These are phyloP conservation scores for Chionoecetes opilio DNA, from an alignment of 1,140 invertebrate genomes.

Conservation along the genomic window DNA sequence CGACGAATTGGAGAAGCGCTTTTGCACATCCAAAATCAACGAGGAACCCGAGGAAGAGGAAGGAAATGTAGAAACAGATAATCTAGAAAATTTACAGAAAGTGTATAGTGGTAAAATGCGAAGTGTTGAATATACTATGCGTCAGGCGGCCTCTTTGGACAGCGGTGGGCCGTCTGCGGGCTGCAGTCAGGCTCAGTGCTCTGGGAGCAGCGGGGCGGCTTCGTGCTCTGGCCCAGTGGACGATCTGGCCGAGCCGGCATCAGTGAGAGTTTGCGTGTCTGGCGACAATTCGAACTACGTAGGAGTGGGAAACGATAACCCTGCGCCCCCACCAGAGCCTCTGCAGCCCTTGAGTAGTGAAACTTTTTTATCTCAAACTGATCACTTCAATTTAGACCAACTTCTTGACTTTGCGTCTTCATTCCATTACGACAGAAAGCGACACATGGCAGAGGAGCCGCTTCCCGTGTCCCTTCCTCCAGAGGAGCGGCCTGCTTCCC, in stretches of 20 bases:
- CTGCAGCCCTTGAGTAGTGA: slow-evolving; percentile 66
- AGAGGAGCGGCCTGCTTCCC: slow-evolving; percentile 67
- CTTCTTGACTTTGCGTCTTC: slow-evolving; percentile 82
- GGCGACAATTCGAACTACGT: slow-evolving; percentile 58
- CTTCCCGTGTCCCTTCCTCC: slow-evolving; percentile 71
- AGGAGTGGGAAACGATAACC: slow-evolving; percentile 49
- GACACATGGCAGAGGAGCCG: slow-evolving; percentile 77
- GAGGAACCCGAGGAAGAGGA: slow-evolving; percentile 85
- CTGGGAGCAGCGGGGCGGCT: slow-evolving; percentile 2
- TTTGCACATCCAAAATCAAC: slow-evolving; percentile 63
- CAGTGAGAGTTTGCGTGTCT: slow-evolving; percentile 71
- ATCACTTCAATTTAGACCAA: slow-evolving; percentile 82
- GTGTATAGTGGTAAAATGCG: slow-evolving; percentile 80
- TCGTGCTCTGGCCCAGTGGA: slow-evolving; percentile 64
- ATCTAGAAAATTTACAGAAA: slow-evolving; percentile 82
- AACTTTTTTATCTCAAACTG: slow-evolving; percentile 78
- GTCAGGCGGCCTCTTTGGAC: slow-evolving; percentile 70
- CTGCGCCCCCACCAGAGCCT: slow-evolving; percentile 44
- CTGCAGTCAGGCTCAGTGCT: slow-evolving; percentile 72
- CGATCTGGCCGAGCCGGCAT: slow-evolving; percentile 58
- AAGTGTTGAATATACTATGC: slow-evolving; percentile 77
- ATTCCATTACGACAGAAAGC: slow-evolving; percentile 81
- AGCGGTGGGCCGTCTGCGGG: slow-evolving; percentile 54
- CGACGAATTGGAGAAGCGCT: slow-evolving; percentile 68
- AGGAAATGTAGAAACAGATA: slow-evolving; percentile 86